Evolutionary conservation across 2,113 vertebrate genomes (phyloP), one percentile per base, ranked within the genome.

Genomic region (Zapus hudsonius): DNA sequence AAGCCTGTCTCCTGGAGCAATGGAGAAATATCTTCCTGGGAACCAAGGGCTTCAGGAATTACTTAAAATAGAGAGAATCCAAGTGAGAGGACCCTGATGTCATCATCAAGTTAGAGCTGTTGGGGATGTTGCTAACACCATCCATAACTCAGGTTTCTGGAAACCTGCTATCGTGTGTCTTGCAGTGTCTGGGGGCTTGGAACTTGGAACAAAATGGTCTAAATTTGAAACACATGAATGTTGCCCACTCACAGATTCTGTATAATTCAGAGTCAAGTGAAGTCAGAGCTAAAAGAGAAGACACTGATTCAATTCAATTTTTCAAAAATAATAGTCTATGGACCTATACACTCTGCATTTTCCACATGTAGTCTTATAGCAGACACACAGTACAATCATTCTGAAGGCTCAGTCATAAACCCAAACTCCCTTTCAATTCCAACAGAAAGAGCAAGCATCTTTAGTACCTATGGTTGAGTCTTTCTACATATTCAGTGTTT

Each of bases 61-160:
- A 52, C 88, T 44, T 93, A 44, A 84, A 80, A 96, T 38, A 84
- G 64, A 97, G 27, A 2, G 1, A 74, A 19, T 92, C 17, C n/a
- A 86, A 90, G 92, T 64, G 0, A 93, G 67, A 86, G 3, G 76
- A 80, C 29, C 33, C 40, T 89, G 33, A 36, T 15, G 78, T 82
- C n/a, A 67, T 11, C n/a, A 11, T 16, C 80, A 29, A 52, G 23
- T 6, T 27, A 89, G 59, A 82, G n/a, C 3, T 25, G 64, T 72
- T 42, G 11, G 59, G 25, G 19, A 94, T 61, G 16, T 52, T 47
- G 40, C n/a, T 27, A 69, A 81, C n/a, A 80, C n/a, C 44, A 80
- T 74, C 27, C 76, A 19, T 8, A 70, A 16, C 25, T 78, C 36
- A 20, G 72, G 13, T 86, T 91, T 69, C 29, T 63, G 59, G 61